Evolutionary conservation across 2,113 vertebrate species (phyloP).

Genomic region (Amazona vittata): DNA sequence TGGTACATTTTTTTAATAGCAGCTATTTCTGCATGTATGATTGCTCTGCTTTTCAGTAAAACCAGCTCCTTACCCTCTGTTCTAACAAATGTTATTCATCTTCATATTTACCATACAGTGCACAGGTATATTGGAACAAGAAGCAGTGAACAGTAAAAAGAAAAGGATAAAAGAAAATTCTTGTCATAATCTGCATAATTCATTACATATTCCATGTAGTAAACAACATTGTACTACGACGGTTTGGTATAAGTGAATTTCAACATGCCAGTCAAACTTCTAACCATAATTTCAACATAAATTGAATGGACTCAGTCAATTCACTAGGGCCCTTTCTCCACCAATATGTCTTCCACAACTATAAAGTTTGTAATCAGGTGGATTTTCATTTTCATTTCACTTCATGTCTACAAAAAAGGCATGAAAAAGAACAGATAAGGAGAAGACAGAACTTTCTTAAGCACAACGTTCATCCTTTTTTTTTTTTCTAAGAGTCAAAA

Average conservation of each 20-base stretch:
- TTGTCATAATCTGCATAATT: neutral
- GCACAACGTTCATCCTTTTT: constrained; percentile 47
- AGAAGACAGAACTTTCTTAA: constrained; percentile 62
- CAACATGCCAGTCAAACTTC: neutral
- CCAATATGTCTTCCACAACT: neutral
- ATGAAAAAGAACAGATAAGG: constrained; percentile 3
- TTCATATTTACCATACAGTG: neutral
- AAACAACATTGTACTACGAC: neutral
- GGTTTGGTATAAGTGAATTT: neutral
- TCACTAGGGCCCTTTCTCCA: neutral
- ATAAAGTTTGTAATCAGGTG: neutral
- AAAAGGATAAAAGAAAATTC: neutral
- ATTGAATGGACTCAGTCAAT: neutral
- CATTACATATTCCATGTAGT: neutral
- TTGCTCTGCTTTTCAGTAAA: neutral
- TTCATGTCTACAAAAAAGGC: neutral
- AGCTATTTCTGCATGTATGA: neutral
- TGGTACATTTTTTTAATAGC: neutral
- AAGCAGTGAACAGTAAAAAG: neutral
- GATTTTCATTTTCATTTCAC: constrained; percentile 25
- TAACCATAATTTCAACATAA: neutral
- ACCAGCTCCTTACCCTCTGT: neutral
- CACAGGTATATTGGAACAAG: neutral
- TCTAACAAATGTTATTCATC: neutral
- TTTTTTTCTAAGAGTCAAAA: constrained; percentile 74